phyloP scores from a whole-genome alignment of 2,113 vertebrate species.

The Urocolius indicus region DNA sequence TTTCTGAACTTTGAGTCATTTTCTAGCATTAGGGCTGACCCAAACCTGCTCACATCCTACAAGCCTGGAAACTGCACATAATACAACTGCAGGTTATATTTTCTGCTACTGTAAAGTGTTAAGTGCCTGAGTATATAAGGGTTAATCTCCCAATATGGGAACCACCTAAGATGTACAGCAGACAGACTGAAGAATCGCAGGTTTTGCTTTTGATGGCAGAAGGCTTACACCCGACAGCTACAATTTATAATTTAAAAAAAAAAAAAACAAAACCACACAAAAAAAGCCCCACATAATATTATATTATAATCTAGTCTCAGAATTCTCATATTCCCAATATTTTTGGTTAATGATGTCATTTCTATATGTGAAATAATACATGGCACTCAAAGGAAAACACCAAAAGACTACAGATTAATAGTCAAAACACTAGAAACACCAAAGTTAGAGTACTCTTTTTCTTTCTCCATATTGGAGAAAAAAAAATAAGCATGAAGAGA shows the following conservation, averaged over 20 bases:
- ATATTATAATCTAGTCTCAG: background rate
- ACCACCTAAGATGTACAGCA: background rate
- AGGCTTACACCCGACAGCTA: background rate
- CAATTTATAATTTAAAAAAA: slow-evolving; percentile 37
- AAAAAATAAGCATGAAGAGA: background rate
- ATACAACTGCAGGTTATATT: background rate
- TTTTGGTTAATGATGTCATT: background rate
- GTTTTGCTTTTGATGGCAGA: background rate
- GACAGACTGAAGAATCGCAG: background rate
- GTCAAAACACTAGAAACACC: background rate
- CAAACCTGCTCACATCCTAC: background rate
- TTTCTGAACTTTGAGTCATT: slow-evolving; percentile 43
- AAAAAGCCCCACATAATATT: background rate
- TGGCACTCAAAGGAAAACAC: background rate
- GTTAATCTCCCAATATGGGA: background rate
- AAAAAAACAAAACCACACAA: too few species aligned
- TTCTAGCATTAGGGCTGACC: background rate
- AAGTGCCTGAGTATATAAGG: background rate
- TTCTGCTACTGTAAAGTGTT: background rate
- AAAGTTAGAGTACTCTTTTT: background rate
- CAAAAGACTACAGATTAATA: background rate
- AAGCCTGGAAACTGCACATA: background rate
- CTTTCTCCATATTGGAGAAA: background rate
- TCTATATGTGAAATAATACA: background rate
- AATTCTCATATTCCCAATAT: background rate